Conservation (phyloP, 2,888 invertebrate genomes). For the Capitulum mitella region DNA sequence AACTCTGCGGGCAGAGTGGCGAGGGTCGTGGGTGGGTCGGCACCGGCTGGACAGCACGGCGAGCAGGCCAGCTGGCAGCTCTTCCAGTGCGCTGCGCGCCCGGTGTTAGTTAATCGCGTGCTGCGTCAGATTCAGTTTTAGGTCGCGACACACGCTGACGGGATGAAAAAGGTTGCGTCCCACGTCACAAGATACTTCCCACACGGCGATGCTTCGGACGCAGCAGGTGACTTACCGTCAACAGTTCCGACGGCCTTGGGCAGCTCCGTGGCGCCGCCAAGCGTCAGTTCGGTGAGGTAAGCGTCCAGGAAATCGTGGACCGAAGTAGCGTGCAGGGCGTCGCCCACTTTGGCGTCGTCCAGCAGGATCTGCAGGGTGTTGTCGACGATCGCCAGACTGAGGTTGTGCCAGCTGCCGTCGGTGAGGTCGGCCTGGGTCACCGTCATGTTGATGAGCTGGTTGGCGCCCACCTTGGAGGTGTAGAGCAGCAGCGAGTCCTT, state of each 20-base stretch:
- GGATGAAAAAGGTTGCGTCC: no score
- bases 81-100: no score
- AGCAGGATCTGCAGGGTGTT: constrained; percentile 60
- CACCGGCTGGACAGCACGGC: no score
- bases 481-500: constrained; percentile 68
- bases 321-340: constrained; percentile 75
- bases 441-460: constrained; percentile 71
- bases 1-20: constrained; percentile 51
- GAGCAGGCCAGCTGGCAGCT: no score
- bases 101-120: no score
- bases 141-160: no score
- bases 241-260: not conserved
- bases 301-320: constrained; percentile 89
- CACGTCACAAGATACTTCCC: no score
- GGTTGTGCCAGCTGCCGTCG: constrained; percentile 84
- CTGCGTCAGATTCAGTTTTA: no score
- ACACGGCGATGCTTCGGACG: no score
- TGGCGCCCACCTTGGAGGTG: constrained; percentile 63
- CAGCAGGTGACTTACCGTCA: not conserved
- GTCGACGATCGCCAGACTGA: constrained; percentile 61
- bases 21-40: not conserved
- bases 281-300: constrained; percentile 67
- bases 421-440: constrained; percentile 52
- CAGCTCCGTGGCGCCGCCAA: constrained; percentile 59
- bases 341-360: constrained; percentile 64